A percentile compares a stretch with the other conserved stretches of the same genome.
These are phyloP conservation scores for Stegodyphus dumicola DNA, from an alignment of 1,140 invertebrate species.

Conservation along the genomic window DNA sequence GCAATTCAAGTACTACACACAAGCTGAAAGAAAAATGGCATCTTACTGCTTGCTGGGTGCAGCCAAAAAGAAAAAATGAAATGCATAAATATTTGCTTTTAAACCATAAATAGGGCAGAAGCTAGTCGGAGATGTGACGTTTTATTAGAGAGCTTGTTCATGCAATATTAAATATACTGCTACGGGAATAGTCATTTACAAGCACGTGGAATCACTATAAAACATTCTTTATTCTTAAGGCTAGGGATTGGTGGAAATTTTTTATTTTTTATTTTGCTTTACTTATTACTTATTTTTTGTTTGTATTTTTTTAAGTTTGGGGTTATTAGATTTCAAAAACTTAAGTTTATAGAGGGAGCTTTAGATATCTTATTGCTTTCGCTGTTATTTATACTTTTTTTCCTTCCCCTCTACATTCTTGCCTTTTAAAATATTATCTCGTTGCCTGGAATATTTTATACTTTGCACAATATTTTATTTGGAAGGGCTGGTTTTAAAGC, in stretches of 20 bases:
- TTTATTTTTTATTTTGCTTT: too few relatives aligned
- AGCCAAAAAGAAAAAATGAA: slow-evolving; percentile 9
- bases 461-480: neutral
- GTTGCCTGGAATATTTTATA: slow-evolving; percentile 3
- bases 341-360: slow-evolving; percentile 9
- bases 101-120: slow-evolving; percentile 34
- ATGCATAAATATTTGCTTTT: slow-evolving; percentile 56
- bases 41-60: neutral
- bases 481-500: neutral
- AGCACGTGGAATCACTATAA: too few relatives aligned
- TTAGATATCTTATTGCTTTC: neutral
- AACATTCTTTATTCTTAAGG: too few relatives aligned
- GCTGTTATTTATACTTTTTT: neutral
- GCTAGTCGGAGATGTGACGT: slow-evolving; percentile 16
- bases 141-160: too few relatives aligned
- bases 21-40: slow-evolving; percentile 10
- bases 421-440: neutral
- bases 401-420: neutral
- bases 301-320: slow-evolving; percentile 23
- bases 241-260: too few relatives aligned
- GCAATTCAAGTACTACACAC: slow-evolving; percentile 1
- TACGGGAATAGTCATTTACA: too few relatives aligned
- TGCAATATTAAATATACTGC: too few relatives aligned
- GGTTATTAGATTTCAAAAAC: slow-evolving; percentile 41
- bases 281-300: too few relatives aligned